Evolutionary conservation across 2,797 vertebrate species (phyloP).

Genomic region (Sebastes goodei): DNA sequence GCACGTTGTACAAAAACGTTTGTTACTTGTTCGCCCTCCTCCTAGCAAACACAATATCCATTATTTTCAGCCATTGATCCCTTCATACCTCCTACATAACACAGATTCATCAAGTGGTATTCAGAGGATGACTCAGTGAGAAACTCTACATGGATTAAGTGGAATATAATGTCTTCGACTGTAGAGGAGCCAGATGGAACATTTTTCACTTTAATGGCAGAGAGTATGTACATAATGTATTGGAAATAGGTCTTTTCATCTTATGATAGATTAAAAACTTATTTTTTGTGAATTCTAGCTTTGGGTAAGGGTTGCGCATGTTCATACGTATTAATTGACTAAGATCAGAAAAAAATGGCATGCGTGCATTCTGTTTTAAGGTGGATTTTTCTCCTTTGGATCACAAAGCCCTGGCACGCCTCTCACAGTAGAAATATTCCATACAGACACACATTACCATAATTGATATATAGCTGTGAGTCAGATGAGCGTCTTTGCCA

Average conservation of each 20-base stretch:
- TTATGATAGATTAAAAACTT: conserved; percentile 14
- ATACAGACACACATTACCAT: conserved; percentile 21
- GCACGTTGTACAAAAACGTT: background rate
- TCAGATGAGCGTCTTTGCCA: conserved; percentile 21
- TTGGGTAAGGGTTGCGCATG: conserved; percentile 5
- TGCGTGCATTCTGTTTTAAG: conserved; percentile 16
- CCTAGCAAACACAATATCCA: conserved; percentile 11
- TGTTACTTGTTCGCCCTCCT: conserved; percentile 9
- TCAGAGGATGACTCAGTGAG: conserved; percentile 58
- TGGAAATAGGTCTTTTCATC: conserved; percentile 15
- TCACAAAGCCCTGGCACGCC: background rate
- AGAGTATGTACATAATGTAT: conserved; percentile 3
- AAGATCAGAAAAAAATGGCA: conserved; percentile 29
- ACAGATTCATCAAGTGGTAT: conserved; percentile 35
- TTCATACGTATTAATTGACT: conserved; percentile 27
- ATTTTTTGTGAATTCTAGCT: conserved; percentile 17
- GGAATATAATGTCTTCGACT: conserved; percentile 42
- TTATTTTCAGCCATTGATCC: conserved; percentile 53
- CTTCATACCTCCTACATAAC: conserved; percentile 64
- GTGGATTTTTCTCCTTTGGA: conserved; percentile 1
- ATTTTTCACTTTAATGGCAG: conserved; percentile 15
- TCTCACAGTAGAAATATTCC: conserved; percentile 7
- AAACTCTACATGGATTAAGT: conserved; percentile 47
- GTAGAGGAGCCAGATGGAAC: conserved; percentile 55
- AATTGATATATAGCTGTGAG: conserved; percentile 31